Evolutionary conservation across 2,113 vertebrate genomes (phyloP).

Genomic region (Calidris pygmaea): DNA sequence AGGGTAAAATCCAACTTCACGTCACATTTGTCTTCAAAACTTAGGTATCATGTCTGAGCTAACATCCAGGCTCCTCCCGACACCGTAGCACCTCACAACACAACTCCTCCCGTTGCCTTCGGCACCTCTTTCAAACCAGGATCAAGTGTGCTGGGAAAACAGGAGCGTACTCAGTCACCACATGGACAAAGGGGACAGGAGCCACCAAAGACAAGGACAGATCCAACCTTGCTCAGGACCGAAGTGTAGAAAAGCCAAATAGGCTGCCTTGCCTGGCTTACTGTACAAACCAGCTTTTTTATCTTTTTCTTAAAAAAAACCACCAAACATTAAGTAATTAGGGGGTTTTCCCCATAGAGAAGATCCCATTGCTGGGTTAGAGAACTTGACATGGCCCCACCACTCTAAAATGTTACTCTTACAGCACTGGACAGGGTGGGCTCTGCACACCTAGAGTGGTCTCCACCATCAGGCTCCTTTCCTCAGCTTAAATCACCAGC

Average conservation of each 20-base stretch:
- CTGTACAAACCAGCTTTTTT: background rate
- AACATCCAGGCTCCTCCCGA: background rate
- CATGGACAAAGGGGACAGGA: background rate
- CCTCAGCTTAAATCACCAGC: background rate
- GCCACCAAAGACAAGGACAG: background rate
- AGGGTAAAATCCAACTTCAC: background rate
- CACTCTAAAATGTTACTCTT: rapidly evolving
- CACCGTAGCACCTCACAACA: background rate
- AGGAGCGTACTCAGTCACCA: rapidly evolving
- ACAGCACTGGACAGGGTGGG: rapidly evolving
- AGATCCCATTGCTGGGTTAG: background rate
- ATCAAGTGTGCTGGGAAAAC: rapidly evolving
- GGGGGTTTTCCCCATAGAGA: background rate
- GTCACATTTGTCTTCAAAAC: background rate
- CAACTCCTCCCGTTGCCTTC: background rate
- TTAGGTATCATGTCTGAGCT: rapidly evolving
- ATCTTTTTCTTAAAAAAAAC: background rate
- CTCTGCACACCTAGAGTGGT: background rate
- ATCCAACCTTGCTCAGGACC: background rate
- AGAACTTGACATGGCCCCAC: background rate
- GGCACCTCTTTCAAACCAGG: background rate
- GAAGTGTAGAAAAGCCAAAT: background rate
- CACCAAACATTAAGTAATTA: background rate
- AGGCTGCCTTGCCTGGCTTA: background rate
- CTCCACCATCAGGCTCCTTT: background rate